Base-by-base conservation (phyloP, 2,797 vertebrate genomes). In the Oreochromis grahami region DNA sequence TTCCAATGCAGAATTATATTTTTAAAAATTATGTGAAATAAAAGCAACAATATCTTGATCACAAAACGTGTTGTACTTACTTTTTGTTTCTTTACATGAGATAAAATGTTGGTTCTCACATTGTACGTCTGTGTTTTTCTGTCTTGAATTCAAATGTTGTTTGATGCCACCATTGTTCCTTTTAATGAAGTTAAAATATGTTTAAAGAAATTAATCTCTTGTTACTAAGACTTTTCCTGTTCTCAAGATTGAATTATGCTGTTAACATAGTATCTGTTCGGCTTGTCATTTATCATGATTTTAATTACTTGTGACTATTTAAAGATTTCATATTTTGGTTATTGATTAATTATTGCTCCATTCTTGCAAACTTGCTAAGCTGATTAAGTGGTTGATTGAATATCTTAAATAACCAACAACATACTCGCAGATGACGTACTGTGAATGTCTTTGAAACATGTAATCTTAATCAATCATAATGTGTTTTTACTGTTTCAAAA, bases 261-360 rank as follows among this genome's bases (percentile, higher is more conserved):
- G 48, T 50, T 51, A 21, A 21, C 21, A 21, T 51, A 17, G 48
- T 51, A 21, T 21, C 21, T 21, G 21, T 21, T 21, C 8, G 8
- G 48, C 2, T 51, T 9, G 48, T 8, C 17, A 50, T 19, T 51
- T 51, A 43, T n/a, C 8, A 9, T 51, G 2, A 10, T n/a, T 51
- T 19, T 7, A 48, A 48, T 17, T 13, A 5, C 5, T 12, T 43
- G 41, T 43, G 12, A 43, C 41, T 43, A 43, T 9, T 50, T 19
- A n/a, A n/a, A 19, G 4, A 50, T 2, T 51, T 51, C 48, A 51
- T 51, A 9, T 4, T 51, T 45, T 68, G 7, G 0, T 43, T 26
- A 70, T 0, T 26, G 19, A 43, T 15, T 63, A 63, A 63, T 36
- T 70, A 70, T 43, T 0, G 5, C 1, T 43, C 63, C 21, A 21